Percentiles rank a stretch among this genome's conserved stretches.
Conservation (phyloP, 2,113 vertebrate species). For the Peucedramus taeniatus region DNA sequence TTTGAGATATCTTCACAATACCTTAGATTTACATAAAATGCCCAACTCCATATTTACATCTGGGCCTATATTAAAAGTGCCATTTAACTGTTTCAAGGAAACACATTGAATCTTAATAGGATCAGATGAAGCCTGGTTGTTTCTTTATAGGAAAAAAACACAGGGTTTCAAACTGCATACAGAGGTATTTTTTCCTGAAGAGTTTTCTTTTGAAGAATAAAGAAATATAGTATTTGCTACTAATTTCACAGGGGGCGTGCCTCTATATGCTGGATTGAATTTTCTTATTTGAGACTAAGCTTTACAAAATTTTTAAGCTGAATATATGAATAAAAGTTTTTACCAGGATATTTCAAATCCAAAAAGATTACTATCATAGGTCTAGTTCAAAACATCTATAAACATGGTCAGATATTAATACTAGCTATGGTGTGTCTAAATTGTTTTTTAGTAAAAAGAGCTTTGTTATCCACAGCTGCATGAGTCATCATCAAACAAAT, state of each 20-base stretch:
- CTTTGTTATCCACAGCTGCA: neutral
- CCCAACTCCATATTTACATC: neutral
- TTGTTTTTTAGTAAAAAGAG: neutral
- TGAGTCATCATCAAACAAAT: neutral
- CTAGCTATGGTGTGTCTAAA: neutral
- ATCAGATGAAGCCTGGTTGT: neutral
- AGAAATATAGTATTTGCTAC: neutral
- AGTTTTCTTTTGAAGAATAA: neutral
- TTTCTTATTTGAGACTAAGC: neutral
- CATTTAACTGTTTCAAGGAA: neutral
- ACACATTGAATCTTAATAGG: neutral
- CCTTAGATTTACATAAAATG: neutral
- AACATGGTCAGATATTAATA: neutral
- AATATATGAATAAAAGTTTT: neutral
- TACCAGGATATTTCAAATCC: neutral
- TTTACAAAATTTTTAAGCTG: neutral
- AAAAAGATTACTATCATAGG: neutral
- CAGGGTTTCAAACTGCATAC: neutral
- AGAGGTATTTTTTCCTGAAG: neutral
- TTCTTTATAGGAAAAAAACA: neutral
- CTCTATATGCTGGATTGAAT: neutral
- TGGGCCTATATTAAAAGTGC: neutral
- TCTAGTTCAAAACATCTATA: neutral
- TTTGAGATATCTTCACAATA: neutral
- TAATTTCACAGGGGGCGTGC: neutral